Evolutionary conservation across 2,888 invertebrate species (phyloP), one percentile per base, ranked within the genome.

Genomic region (Ectemnius continuus): DNA sequence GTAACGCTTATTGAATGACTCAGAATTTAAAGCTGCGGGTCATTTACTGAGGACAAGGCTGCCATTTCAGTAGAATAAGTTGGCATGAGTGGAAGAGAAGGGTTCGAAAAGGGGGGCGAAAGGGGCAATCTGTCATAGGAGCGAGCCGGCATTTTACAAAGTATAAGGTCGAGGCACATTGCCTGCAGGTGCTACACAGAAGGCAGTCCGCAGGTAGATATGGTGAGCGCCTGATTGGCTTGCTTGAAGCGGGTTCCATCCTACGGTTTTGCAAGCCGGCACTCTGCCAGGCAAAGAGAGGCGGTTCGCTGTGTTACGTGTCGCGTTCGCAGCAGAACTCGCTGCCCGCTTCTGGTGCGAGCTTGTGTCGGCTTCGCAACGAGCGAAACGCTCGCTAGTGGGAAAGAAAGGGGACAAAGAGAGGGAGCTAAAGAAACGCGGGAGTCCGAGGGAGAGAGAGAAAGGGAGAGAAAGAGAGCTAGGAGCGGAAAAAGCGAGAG

Each of bases 181-280:
- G 82, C 82, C 85, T 82, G 87, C 89, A 89, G 89, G 89, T 89
- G 89, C 85, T 85, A 84, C 82, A 85, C 84, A 84, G 85, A 87
- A 84, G 84, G 86, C 86, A 83, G 86, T 85, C 85, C 84, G 84
- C 87, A 86, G 88, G 88, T 87, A 87, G 84, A 87, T 84, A 85
- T 83, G 86, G 88, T 88, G 88, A 87, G 80, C 85, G 86, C 86
- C 90, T 88, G 90, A 90, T 90, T 90, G 90, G 90, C 88, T 86
- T 88, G 88, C 85, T 81, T 81, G 77, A 80, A 81, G 79, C 83
- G 78, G 80, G 86, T 86, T 85, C 87, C 89, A 82, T 87, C 87
- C 88, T 88, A 87, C 85, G 16, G 28, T 14, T 86, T 86, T 84
- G 80, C 69, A 85, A 85, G 78, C 77, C 79, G 74, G 69, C 68